Conservation (phyloP, 2,797 vertebrate species). For the Onychomys leucogaster region DNA sequence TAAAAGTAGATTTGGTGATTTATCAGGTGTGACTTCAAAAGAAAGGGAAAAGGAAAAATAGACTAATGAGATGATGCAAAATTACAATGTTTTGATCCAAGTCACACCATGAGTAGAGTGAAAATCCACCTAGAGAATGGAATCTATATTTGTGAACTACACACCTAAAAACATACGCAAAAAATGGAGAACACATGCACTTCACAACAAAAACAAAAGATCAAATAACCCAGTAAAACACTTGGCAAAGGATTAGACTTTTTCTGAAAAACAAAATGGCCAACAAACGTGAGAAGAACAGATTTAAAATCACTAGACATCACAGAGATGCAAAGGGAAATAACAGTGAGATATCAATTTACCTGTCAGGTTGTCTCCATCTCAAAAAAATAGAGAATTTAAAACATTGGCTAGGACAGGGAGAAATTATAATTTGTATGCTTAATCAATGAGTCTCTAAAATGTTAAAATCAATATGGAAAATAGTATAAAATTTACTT, state of each 20-base stretch:
- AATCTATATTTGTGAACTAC: neutral
- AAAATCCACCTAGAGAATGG: neutral
- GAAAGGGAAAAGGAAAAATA: neutral
- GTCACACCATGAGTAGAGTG: neutral
- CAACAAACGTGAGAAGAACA: neutral
- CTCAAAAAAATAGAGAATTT: neutral
- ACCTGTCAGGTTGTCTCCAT: neutral
- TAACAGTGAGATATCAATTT: neutral
- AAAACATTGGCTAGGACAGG: neutral
- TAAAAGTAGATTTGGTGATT: neutral
- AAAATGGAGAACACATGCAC: neutral
- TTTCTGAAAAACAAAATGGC: neutral
- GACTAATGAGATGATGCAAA: neutral
- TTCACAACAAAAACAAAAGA: neutral
- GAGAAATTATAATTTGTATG: neutral
- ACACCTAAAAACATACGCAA: neutral
- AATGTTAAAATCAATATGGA: neutral
- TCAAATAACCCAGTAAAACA: neutral
- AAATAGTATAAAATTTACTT: neutral
- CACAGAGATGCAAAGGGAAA: neutral
- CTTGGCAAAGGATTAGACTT: neutral
- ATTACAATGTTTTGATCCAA: neutral
- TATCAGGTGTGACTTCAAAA: neutral
- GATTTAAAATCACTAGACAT: neutral
- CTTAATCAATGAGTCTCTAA: neutral